These are phyloP conservation scores for Agonopterix subpropinquella DNA, from an alignment of 2,888 invertebrate genomes.

Conservation along the genomic window DNA sequence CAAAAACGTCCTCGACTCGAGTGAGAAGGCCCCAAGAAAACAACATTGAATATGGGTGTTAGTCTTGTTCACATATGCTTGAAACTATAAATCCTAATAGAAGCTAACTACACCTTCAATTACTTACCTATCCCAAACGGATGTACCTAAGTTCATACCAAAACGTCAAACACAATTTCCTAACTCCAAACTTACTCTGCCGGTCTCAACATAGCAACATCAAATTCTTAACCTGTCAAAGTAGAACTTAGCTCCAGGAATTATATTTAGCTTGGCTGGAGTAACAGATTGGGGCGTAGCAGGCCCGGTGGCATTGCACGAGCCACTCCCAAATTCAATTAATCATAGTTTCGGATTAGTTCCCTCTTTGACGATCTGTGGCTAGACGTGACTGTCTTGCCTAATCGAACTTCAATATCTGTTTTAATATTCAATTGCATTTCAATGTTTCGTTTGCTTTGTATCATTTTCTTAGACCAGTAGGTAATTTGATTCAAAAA, in stretches of 20 bases:
- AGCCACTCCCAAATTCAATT: conserved; percentile 64
- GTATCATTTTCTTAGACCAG: too few relatives aligned
- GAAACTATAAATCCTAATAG: too few relatives aligned
- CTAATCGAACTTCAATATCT: conserved; percentile 32
- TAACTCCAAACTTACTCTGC: conserved; percentile 8
- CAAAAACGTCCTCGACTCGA: too few relatives aligned
- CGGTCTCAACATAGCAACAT: conserved; percentile 9
- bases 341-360: conserved; percentile 69
- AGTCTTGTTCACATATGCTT: too few relatives aligned
- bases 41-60: too few relatives aligned
- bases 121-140: too few relatives aligned
- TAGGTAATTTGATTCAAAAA: too few relatives aligned
- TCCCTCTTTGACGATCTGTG: conserved; percentile 57
- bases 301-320: conserved; percentile 35
- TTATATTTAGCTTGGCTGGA: conserved; percentile 33
- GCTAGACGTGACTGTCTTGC: conserved; percentile 54
- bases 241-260: conserved; percentile 29
- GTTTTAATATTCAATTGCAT: background rate
- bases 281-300: conserved; percentile 50
- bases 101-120: too few relatives aligned
- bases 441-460: too few relatives aligned
- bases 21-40: too few relatives aligned
- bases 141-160: too few relatives aligned
- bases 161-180: conserved; percentile 11
- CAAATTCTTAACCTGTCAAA: conserved; percentile 42